Evolutionary conservation across 2,113 vertebrate genomes (phyloP).

Genomic region (Pao palembangensis): DNA sequence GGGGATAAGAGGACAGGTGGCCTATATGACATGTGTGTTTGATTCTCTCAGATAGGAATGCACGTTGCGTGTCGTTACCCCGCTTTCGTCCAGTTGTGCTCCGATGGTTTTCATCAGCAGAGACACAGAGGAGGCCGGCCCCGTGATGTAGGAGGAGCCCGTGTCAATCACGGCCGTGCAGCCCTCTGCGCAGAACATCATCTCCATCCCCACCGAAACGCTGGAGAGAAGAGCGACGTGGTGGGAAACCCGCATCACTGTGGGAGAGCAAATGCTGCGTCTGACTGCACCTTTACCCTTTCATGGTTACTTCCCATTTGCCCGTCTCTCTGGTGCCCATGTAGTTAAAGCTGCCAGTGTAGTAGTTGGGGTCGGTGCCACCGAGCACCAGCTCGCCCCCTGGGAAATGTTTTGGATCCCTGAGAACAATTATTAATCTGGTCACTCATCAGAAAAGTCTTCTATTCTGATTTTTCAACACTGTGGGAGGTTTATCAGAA

Average conservation of each 20-base stretch:
- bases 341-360: constrained; percentile 89
- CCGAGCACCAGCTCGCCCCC: constrained; percentile 92
- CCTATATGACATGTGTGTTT: background rate
- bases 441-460: background rate
- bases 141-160: constrained; percentile 89
- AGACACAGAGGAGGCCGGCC: constrained; percentile 82
- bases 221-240: constrained; percentile 61
- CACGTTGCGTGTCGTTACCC: constrained; percentile 71
- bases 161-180: constrained; percentile 88
- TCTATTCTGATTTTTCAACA: too few relatives aligned
- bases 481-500: too few relatives aligned
- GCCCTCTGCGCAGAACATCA: constrained; percentile 83
- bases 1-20: background rate
- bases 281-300: constrained; percentile 78
- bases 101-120: constrained; percentile 85
- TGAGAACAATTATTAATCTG: constrained; percentile 46
- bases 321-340: constrained; percentile 78
- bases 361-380: constrained; percentile 88
- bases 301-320: constrained; percentile 90
- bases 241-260: background rate
- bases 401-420: constrained; percentile 77
- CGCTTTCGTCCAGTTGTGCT: constrained; percentile 80
- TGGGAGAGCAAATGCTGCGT: too few relatives aligned
- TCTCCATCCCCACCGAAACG: constrained; percentile 81
- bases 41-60: constrained; percentile 10